Evolutionary conservation across 1,140 invertebrate genomes (phyloP).

Genomic region (Drosophila littoralis): DNA sequence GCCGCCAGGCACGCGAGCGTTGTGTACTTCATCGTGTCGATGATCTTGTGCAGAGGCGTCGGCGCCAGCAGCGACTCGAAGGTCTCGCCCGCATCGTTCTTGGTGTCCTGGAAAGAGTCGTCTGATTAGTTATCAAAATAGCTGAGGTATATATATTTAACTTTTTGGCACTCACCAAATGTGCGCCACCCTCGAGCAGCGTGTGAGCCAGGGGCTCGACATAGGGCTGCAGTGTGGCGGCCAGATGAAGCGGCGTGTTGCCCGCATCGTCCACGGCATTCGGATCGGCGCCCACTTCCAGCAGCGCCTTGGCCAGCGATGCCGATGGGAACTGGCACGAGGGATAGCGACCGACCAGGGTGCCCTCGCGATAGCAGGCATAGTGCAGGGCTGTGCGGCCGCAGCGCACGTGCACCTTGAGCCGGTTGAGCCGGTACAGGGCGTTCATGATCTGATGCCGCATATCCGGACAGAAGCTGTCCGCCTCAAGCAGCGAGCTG

Average conservation of each 20-base stretch:
- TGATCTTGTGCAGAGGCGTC: conserved; percentile 87
- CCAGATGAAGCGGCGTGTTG: conserved; percentile 86
- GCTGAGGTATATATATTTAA: neutral
- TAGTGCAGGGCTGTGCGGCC: conserved; percentile 93
- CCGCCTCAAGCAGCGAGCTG: conserved; percentile 87
- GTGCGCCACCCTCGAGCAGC: conserved; percentile 91
- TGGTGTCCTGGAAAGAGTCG: conserved; percentile 87
- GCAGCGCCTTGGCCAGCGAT: conserved; percentile 90
- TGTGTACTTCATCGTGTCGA: conserved; percentile 92
- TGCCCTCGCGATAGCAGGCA: conserved; percentile 88
- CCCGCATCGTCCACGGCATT: conserved; percentile 90
- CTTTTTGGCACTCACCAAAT: conserved; percentile 86
- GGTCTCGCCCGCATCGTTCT: conserved; percentile 91
- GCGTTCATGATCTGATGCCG: conserved; percentile 87
- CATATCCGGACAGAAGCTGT: conserved; percentile 85
- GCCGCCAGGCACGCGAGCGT: conserved; percentile 93
- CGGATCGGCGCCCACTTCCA: conserved; percentile 93
- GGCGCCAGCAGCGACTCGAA: conserved; percentile 89
- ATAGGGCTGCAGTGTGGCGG: conserved; percentile 85
- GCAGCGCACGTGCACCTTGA: conserved; percentile 88
- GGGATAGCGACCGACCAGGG: conserved; percentile 88
- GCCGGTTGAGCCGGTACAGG: conserved; percentile 90
- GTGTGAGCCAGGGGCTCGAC: conserved; percentile 88
- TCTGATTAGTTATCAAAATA: neutral
- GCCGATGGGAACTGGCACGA: conserved; percentile 90